A percentile compares a stretch with the other conserved stretches of the same genome.
Conservation (phyloP, 1,140 invertebrate genomes). For the Cydia amplana region DNA sequence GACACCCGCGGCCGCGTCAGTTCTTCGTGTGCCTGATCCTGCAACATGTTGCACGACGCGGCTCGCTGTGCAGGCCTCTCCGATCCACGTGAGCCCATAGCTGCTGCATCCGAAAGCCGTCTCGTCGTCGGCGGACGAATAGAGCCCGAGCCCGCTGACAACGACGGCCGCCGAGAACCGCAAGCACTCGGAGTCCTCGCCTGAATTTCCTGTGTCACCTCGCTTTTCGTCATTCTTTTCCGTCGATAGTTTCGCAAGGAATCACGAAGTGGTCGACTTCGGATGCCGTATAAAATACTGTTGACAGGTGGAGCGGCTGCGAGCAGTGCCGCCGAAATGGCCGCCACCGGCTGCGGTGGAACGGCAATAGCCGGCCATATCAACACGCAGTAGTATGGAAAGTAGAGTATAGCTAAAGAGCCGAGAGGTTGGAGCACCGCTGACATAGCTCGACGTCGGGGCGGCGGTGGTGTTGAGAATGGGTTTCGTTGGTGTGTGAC, state of each 20-base stretch:
- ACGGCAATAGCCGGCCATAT: constrained; percentile 83
- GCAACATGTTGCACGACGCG: constrained; percentile 77
- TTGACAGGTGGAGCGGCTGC: constrained; percentile 86
- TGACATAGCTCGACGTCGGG: constrained; percentile 83
- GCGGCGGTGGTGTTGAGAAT: constrained; percentile 82
- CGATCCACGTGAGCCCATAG: constrained; percentile 74
- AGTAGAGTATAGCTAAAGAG: constrained; percentile 85
- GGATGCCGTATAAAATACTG: constrained; percentile 88
- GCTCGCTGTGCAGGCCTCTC: constrained; percentile 72
- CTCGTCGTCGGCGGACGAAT: constrained; percentile 82
- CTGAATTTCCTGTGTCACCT: constrained; percentile 88
- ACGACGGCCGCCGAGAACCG: constrained; percentile 85
- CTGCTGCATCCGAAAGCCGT: constrained; percentile 83
- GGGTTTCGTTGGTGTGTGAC: constrained; percentile 90
- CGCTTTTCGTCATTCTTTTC: constrained; percentile 89
- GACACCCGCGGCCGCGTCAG: constrained; percentile 58
- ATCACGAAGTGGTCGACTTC: constrained; percentile 84
- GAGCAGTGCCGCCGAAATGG: constrained; percentile 82
- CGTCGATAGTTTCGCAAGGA: constrained; percentile 89
- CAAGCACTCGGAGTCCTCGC: constrained; percentile 88
- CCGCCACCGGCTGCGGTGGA: constrained; percentile 79
- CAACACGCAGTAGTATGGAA: constrained; percentile 87
- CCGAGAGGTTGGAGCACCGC: constrained; percentile 86
- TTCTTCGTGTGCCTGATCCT: constrained; percentile 77
- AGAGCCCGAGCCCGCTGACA: constrained; percentile 83